These are phyloP conservation scores for Aphidoletes aphidimyza DNA, from an alignment of 2,888 invertebrate genomes.

Conservation along the genomic window DNA sequence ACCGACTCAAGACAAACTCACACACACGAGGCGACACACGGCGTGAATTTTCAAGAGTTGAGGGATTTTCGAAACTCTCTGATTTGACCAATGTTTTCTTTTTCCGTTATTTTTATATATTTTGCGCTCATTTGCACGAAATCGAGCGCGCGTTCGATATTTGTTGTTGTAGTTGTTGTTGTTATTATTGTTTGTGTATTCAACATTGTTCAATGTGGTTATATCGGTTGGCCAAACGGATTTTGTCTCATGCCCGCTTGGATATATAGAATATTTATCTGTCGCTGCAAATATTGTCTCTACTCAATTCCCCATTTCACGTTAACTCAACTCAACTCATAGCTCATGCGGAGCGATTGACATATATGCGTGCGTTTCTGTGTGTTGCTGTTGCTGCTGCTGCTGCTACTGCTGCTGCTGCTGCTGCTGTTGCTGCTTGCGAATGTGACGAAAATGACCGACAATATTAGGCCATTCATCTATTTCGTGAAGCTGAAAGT, in stretches of 20 bases:
- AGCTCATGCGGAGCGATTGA: not conserved
- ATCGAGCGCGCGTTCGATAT: not conserved
- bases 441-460: slow-evolving; percentile 40
- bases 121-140: slow-evolving; percentile 33
- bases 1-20: not conserved
- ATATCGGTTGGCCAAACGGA: not conserved
- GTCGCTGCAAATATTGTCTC: not conserved
- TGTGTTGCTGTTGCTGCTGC: too few species aligned
- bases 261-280: slow-evolving; percentile 2
- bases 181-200: not conserved
- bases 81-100: not conserved
- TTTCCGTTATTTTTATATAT: slow-evolving; percentile 41
- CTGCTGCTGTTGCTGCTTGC: too few species aligned
- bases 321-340: too few species aligned
- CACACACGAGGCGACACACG: not conserved
- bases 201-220: not conserved
- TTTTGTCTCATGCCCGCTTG: slow-evolving; percentile 18
- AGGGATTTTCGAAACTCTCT: not conserved
- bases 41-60: not conserved
- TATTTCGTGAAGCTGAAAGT: not conserved
- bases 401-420: too few species aligned
- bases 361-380: not conserved
- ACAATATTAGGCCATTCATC: slow-evolving; percentile 43
- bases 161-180: too few species aligned
- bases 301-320: too few species aligned